phyloP scores from a whole-genome alignment of 2,797 vertebrate species.

The Crenichthys baileyi region DNA sequence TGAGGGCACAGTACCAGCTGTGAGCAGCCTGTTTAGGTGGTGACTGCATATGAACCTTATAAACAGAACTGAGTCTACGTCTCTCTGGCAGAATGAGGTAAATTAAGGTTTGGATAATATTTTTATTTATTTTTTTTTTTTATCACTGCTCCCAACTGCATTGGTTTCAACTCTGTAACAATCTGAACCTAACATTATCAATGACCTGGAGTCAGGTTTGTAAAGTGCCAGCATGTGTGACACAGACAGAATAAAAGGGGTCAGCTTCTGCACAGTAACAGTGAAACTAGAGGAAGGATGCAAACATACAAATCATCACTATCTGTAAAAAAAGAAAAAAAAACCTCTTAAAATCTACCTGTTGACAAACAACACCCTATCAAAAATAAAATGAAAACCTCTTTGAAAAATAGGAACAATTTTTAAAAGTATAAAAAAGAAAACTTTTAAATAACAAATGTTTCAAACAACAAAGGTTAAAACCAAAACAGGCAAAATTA shows the following conservation, averaged over 20 bases:
- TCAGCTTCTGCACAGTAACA: conserved; percentile 59
- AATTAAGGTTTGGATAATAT: conserved; percentile 66
- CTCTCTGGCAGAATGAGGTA: conserved; percentile 73
- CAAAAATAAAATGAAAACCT: conserved; percentile 77
- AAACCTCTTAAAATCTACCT: conserved; percentile 50
- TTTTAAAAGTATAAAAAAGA: conserved; percentile 59
- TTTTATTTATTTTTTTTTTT: conserved; percentile 31
- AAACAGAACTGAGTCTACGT: conserved; percentile 65
- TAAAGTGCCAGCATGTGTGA: conserved; percentile 56
- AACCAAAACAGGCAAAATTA: conserved; percentile 61
- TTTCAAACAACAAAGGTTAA: conserved; percentile 58
- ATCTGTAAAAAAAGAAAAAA: conserved; percentile 16
- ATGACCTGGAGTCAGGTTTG: conserved; percentile 40
- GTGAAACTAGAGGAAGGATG: conserved; percentile 47
- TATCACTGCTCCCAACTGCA: conserved; percentile 42
- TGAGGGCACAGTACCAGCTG: conserved; percentile 79
- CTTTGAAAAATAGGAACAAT: conserved; percentile 70
- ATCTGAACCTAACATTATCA: conserved; percentile 56
- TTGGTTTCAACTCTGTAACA: conserved; percentile 55
- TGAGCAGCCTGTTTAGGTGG: conserved; percentile 63
- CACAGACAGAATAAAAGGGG: conserved; percentile 52
- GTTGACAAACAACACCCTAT: conserved; percentile 70
- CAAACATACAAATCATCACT: conserved; percentile 55
- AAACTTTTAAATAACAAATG: conserved; percentile 75
- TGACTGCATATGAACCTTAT: conserved; percentile 57